These are phyloP conservation scores for Schizaphis graminum DNA, from an alignment of 2,888 invertebrate species.

Conservation along the genomic window DNA sequence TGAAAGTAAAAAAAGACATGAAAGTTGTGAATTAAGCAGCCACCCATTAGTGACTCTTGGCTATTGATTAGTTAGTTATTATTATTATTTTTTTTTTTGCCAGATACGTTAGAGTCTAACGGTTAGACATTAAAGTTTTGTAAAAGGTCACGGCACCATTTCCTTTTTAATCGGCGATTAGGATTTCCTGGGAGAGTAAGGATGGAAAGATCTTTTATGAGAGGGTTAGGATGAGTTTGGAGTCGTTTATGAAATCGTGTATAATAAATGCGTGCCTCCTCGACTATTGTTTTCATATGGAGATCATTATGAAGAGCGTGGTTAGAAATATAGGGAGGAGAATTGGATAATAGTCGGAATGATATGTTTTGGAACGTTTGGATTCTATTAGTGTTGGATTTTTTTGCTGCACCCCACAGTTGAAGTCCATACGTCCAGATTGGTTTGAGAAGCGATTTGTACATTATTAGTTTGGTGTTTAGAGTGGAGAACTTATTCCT, in stretches of 20 bases:
- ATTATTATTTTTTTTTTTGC: too few species aligned
- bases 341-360: background rate
- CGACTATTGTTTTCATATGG: background rate
- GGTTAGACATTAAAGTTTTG: background rate
- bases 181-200: background rate
- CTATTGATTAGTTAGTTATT: too few species aligned
- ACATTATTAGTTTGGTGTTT: constrained; percentile 20
- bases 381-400: constrained; percentile 12
- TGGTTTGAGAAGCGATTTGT: constrained; percentile 29
- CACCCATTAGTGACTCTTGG: too few species aligned
- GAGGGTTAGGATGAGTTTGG: too few species aligned
- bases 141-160: background rate
- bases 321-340: constrained; percentile 17
- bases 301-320: background rate
- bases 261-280: too few species aligned
- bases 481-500: background rate
- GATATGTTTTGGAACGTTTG: constrained; percentile 32
- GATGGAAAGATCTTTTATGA: too few species aligned
- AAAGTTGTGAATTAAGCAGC: too few species aligned
- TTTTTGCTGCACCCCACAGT: constrained; percentile 38
- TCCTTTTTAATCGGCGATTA: background rate
- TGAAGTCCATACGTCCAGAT: constrained; percentile 37
- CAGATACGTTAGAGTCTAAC: too few species aligned
- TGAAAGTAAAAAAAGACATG: too few species aligned
- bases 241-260: too few species aligned